These are phyloP conservation scores for Hydrochoerus hydrochaeris DNA, from an alignment of 2,113 vertebrate species.

Conservation along the genomic window DNA sequence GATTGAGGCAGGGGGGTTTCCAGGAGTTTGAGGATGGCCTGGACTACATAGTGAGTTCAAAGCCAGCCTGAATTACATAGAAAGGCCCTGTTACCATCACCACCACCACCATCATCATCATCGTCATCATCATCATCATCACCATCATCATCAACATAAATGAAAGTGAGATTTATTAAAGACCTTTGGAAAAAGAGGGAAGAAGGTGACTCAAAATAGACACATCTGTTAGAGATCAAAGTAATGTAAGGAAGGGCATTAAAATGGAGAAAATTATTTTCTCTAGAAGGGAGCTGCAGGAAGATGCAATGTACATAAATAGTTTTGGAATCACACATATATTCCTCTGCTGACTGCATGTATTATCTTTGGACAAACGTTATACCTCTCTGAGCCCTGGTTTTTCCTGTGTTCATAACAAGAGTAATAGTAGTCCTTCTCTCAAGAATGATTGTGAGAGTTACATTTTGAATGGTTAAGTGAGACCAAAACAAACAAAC, in stretches of 20 bases:
- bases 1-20: neutral
- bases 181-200: neutral
- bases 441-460: neutral
- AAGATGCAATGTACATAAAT: rapidly evolving
- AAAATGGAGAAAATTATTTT: neutral
- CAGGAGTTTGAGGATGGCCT: neutral
- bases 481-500: neutral
- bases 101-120: neutral
- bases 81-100: neutral
- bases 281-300: neutral
- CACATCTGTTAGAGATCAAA: neutral
- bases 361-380: neutral
- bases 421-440: neutral
- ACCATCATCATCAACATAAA: neutral
- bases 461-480: neutral
- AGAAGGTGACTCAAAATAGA: neutral
- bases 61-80: neutral
- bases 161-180: neutral
- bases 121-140: no score
- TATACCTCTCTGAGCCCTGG: neutral
- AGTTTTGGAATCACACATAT: neutral
- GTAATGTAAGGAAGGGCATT: neutral
- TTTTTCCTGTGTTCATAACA: neutral
- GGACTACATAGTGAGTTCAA: neutral
- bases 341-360: neutral